Evolutionary conservation across 2,113 vertebrate genomes (phyloP).

Genomic region (Mirounga angustirostris): DNA sequence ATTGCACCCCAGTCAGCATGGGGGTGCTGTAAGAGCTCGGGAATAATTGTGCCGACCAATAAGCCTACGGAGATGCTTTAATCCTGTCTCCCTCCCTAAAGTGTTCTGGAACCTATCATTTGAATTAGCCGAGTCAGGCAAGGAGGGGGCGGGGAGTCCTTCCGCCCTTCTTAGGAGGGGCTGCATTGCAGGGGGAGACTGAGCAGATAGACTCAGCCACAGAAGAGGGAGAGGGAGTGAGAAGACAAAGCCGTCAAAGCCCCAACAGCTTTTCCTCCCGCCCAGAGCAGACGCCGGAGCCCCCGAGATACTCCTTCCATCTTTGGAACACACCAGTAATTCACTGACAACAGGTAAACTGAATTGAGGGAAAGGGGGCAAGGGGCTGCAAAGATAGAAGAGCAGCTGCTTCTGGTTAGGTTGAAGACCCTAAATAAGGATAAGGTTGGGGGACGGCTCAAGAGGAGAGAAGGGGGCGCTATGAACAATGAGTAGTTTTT

Average conservation of each 20-base stretch:
- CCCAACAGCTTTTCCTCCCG: constrained; percentile 12
- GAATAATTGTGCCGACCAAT: background rate
- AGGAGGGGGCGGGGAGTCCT: constrained; percentile 75
- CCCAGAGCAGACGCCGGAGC: constrained; percentile 67
- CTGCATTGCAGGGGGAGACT: constrained; percentile 88
- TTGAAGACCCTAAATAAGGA: constrained; percentile 11
- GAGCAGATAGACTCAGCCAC: constrained; percentile 70
- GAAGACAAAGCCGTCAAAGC: constrained; percentile 75
- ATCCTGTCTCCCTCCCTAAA: background rate
- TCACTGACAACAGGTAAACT: constrained; percentile 71
- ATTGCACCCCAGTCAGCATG: background rate
- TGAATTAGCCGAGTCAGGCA: constrained; percentile 75
- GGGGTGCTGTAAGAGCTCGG: background rate
- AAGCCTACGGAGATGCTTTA: background rate
- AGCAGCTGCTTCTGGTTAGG: background rate
- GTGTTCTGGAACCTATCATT: constrained; percentile 56
- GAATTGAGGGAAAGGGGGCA: constrained; percentile 1
- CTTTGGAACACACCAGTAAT: constrained; percentile 46
- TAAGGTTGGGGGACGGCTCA: background rate
- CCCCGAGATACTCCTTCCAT: background rate
- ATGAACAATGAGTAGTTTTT: constrained; percentile 53
- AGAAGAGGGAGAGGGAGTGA: constrained; percentile 15
- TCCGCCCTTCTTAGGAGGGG: constrained; percentile 84
- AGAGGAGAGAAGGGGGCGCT: constrained; percentile 34
- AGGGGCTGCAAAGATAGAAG: background rate